phyloP scores from a whole-genome alignment of 2,888 invertebrate genomes.

The Rhynchonema sp. region DNA sequence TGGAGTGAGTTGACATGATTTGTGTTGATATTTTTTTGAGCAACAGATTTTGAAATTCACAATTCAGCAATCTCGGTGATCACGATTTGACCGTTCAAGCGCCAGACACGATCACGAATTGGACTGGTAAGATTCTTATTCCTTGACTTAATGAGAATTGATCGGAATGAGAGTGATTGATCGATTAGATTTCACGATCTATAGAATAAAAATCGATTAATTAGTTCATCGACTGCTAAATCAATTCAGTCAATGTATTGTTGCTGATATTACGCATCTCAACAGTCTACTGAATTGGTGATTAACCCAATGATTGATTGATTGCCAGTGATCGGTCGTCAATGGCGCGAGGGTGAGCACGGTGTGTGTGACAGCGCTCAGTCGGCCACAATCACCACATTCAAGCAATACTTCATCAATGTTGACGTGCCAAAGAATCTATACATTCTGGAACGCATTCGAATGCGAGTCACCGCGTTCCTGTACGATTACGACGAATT shows the following conservation, averaged over 20 bases:
- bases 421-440: background rate
- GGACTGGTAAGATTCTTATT: too few relatives aligned
- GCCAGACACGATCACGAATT: background rate
- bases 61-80: background rate
- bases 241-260: too few relatives aligned
- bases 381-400: background rate
- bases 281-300: too few relatives aligned
- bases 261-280: too few relatives aligned
- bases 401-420: background rate
- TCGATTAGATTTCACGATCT: too few relatives aligned
- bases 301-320: too few relatives aligned
- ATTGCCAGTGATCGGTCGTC: background rate
- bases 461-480: background rate
- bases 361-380: background rate
- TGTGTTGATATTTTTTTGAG: too few relatives aligned
- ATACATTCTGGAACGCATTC: background rate
- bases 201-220: too few relatives aligned
- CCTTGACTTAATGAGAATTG: too few relatives aligned
- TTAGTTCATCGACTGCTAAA: too few relatives aligned
- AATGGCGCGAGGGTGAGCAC: background rate
- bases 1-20: background rate
- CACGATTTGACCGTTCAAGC: background rate
- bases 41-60: too few relatives aligned
- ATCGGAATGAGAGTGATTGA: too few relatives aligned
- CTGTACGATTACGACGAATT: background rate